Conservation (phyloP, 2,113 vertebrate species). For the Hippocampus zosterae region DNA sequence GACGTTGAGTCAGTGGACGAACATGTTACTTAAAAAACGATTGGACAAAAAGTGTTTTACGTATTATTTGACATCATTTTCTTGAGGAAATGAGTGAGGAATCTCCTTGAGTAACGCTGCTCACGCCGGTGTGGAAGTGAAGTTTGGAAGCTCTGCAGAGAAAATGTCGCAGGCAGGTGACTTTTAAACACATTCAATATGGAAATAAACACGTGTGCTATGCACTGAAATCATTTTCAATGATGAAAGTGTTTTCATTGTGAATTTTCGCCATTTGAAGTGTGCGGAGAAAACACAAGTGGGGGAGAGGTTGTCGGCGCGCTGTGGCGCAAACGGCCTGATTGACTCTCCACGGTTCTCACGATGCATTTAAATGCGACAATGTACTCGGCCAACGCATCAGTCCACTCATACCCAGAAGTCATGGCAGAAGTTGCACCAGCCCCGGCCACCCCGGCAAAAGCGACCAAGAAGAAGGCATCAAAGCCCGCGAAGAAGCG, state of each 20-base stretch:
- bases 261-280: neutral
- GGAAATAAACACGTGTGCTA: neutral
- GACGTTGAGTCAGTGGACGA: neutral
- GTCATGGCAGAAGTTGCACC: conserved; percentile 41
- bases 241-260: too few species aligned
- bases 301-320: neutral
- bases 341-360: conserved; percentile 46
- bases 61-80: conserved; percentile 3
- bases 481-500: neutral
- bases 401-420: neutral
- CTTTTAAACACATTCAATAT: neutral
- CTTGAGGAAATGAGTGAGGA: conserved; percentile 3
- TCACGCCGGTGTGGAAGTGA: conserved; percentile 3
- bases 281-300: conserved; percentile 41
- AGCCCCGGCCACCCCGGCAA: conserved; percentile 18
- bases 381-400: neutral
- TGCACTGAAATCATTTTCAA: neutral
- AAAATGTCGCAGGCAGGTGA: neutral
- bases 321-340: neutral
- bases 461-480: conserved; percentile 19
- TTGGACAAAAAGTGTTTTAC: too few species aligned
- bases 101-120: neutral
- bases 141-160: neutral
- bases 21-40: conserved; percentile 3
- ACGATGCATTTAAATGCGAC: conserved; percentile 16